phyloP scores from a whole-genome alignment of 2,888 invertebrate genomes.

The Temnothorax ravouxi region DNA sequence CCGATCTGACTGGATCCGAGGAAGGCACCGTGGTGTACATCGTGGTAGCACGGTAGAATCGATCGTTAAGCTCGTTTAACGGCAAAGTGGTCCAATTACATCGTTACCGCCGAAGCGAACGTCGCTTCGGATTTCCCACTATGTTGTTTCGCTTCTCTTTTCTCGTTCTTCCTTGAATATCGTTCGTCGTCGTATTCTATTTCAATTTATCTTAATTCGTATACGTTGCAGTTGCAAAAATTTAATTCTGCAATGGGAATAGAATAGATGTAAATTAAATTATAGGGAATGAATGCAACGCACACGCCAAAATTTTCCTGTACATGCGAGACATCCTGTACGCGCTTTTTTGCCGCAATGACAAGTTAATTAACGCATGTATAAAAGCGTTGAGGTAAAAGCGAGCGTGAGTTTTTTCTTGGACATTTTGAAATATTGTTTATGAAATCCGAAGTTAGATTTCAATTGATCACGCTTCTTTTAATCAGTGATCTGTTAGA shows the following conservation, averaged over 20 bases:
- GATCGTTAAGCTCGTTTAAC: slow-evolving; percentile 76
- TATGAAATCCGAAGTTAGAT: background rate
- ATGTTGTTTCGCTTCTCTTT: slow-evolving; percentile 3
- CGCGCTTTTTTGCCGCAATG: background rate
- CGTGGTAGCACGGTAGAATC: slow-evolving; percentile 70
- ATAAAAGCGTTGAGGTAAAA: background rate
- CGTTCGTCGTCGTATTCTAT: background rate
- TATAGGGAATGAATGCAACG: too few species aligned
- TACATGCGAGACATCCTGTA: too few species aligned
- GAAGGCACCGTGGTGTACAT: slow-evolving; percentile 28
- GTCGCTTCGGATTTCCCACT: slow-evolving; percentile 53
- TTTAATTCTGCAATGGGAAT: background rate
- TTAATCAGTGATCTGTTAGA: background rate
- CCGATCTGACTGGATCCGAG: slow-evolving; percentile 34
- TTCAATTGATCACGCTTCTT: background rate
- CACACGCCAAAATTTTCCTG: background rate
- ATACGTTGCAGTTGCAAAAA: background rate
- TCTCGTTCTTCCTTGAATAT: background rate
- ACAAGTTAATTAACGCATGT: background rate
- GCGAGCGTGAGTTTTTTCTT: background rate
- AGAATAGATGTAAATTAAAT: background rate
- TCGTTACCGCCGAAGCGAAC: slow-evolving; percentile 49
- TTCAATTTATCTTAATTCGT: slow-evolving; percentile 15
- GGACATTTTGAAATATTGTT: background rate
- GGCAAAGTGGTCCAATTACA: slow-evolving; percentile 75